Evolutionary conservation across 2,888 invertebrate species (phyloP).

Genomic region (Sphaerophoria taeniata): DNA sequence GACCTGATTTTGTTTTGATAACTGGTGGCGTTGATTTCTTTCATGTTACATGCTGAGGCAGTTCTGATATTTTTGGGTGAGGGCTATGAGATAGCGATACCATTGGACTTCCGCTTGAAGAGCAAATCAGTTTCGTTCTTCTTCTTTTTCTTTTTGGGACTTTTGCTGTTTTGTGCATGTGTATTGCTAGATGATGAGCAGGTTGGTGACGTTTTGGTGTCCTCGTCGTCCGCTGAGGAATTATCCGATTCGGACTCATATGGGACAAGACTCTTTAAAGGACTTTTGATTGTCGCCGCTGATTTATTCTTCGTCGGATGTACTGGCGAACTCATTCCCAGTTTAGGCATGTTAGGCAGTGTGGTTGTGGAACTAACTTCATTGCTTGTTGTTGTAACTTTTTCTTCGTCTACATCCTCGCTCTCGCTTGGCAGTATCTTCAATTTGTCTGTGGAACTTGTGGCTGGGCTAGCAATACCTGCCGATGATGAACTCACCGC

Average conservation of each 20-base stretch:
- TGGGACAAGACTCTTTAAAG: conserved; percentile 84
- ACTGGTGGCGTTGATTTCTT: conserved; percentile 79
- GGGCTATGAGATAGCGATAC: conserved; percentile 29
- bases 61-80: conserved; percentile 72
- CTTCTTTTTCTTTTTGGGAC: conserved; percentile 70
- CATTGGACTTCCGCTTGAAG: conserved; percentile 56
- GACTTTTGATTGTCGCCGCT: conserved; percentile 73
- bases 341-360: conserved; percentile 82
- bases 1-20: conserved; percentile 81
- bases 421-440: conserved; percentile 48
- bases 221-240: conserved; percentile 68
- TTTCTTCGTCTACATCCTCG: conserved; percentile 58
- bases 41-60: conserved; percentile 65
- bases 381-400: conserved; percentile 72
- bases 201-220: conserved; percentile 51
- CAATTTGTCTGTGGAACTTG: conserved; percentile 61
- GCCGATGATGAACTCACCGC: conserved; percentile 66
- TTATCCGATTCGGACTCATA: conserved; percentile 85
- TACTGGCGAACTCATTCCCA: conserved; percentile 75
- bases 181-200: conserved; percentile 75
- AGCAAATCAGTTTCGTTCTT: conserved; percentile 58
- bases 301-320: conserved; percentile 57
- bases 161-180: conserved; percentile 45
- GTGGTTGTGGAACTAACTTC: conserved; percentile 77
- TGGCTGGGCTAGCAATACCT: conserved; percentile 52